Evolutionary conservation across 1,140 invertebrate genomes (phyloP).

Genomic region (Panulirus ornatus): DNA sequence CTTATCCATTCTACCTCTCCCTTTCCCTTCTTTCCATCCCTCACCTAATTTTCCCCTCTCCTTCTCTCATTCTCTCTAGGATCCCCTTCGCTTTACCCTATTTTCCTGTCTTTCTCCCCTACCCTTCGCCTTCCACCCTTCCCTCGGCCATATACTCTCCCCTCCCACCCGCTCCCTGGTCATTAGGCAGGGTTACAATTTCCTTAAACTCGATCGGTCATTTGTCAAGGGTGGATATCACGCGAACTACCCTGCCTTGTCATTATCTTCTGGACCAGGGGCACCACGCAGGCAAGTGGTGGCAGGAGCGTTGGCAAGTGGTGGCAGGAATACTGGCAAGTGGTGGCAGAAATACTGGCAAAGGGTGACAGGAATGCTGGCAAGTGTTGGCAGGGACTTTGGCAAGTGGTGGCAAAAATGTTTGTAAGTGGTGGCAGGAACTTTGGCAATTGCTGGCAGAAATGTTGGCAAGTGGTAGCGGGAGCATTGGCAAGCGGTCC

Average conservation of each 20-base stretch:
- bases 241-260: neutral
- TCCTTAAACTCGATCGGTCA: constrained; percentile 18
- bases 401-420: neutral
- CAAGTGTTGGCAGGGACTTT: neutral
- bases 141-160: too few relatives aligned
- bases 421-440: neutral
- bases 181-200: constrained; percentile 6
- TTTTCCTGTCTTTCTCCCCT: too few relatives aligned
- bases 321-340: neutral
- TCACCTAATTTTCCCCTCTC: too few relatives aligned
- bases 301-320: neutral
- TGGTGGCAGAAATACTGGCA: neutral
- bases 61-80: too few relatives aligned
- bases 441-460: neutral
- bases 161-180: neutral
- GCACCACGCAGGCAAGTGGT: neutral
- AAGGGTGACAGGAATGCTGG: neutral
- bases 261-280: neutral
- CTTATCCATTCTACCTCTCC: too few relatives aligned
- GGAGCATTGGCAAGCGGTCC: neutral
- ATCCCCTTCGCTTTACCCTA: too few relatives aligned
- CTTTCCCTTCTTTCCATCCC: too few relatives aligned
- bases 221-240: constrained; percentile 16
- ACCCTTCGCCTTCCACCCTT: too few relatives aligned
- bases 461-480: neutral